Evolutionary conservation across 2,113 vertebrate species (phyloP), one percentile per base, ranked within the genome.

Genomic region (Balaeniceps rex): DNA sequence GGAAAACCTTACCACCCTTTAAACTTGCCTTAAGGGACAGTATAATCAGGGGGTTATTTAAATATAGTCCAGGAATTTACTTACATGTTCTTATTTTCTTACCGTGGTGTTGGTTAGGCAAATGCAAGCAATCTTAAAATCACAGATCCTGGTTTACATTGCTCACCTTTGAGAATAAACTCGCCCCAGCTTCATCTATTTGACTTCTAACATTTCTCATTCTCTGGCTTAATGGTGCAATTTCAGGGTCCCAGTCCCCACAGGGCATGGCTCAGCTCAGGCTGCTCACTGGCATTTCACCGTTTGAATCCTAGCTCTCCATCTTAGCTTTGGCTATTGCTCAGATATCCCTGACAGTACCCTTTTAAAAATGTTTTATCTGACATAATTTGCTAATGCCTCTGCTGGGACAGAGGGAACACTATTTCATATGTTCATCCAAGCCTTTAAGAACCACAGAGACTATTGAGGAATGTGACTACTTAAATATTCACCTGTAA

Each of bases 321-420:
- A 31, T 83, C 57, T 57, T 42, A 28, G 34, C 28, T 79, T 55
- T 65, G n/a, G 49, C 65, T 84, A 46, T 72, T 84, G 49, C 28
- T 84, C 0, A 0, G 25, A 19, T 66, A 52, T 22, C 13, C 46
- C 42, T 90, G 28, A 42, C 7, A 49, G 26, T 14, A 83, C 21
- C 7, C 31, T 82, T 65, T 81, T 11, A 64, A 74, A 71, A 58
- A 51, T 28, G 21, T 61, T 79, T 91, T 58, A 17, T 75, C 61
- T 46, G 63, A 51, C 10, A 10, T 69, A 51, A 58, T 42, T 83
- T 40, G n/a, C 28, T 87, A 63, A 78, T 70, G 26, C 18, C 10
- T 86, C 44, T 90, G 22, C 64, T 90, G 72, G 33, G 29, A 51
- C 55, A 51, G 68, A 55, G 33, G 10, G 8, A 90, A 16, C 3